Percentiles rank a stretch among this genome's conserved stretches.
Evolutionary conservation across 2,113 vertebrate genomes (phyloP).

Genomic region (Zosterops japonicus): DNA sequence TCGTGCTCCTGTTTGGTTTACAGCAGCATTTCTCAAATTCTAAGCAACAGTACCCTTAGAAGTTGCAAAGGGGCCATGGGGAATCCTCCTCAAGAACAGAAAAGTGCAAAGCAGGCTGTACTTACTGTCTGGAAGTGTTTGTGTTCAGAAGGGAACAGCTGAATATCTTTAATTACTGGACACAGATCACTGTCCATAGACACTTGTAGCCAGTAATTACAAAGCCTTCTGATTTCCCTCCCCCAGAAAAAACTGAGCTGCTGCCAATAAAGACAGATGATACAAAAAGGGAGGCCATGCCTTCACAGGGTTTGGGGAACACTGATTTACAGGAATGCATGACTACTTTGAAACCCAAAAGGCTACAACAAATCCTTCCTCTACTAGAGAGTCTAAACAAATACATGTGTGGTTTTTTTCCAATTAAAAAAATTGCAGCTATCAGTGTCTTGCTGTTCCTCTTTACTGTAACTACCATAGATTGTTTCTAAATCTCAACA

Average conservation of each 20-base stretch:
- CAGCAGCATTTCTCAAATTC: conserved; percentile 24
- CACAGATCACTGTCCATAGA: conserved; percentile 1
- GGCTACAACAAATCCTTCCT: conserved; percentile 18
- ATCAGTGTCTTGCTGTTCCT: conserved; percentile 37
- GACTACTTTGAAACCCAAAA: conserved; percentile 28
- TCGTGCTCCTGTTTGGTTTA: background rate
- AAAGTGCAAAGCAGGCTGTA: background rate
- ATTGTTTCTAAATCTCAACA: conserved; percentile 28
- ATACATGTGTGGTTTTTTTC: background rate
- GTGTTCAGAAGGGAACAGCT: background rate
- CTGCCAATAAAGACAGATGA: background rate
- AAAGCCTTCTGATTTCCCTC: background rate
- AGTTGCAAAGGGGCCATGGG: background rate
- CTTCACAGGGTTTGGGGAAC: background rate
- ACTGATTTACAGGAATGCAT: conserved; percentile 32
- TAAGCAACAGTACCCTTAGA: background rate
- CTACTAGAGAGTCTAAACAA: background rate
- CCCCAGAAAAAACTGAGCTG: background rate
- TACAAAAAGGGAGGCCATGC: background rate
- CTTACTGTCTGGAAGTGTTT: conserved; percentile 1
- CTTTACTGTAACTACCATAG: conserved; percentile 20
- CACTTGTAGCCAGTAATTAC: background rate
- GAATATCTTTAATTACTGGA: conserved; percentile 11
- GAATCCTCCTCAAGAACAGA: background rate
- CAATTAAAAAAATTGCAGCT: conserved; percentile 51